Base-by-base conservation (phyloP, 30 jellyfish, hydroid and myxozoan genomes). In the Chrysaora quinquecirrha region DNA sequence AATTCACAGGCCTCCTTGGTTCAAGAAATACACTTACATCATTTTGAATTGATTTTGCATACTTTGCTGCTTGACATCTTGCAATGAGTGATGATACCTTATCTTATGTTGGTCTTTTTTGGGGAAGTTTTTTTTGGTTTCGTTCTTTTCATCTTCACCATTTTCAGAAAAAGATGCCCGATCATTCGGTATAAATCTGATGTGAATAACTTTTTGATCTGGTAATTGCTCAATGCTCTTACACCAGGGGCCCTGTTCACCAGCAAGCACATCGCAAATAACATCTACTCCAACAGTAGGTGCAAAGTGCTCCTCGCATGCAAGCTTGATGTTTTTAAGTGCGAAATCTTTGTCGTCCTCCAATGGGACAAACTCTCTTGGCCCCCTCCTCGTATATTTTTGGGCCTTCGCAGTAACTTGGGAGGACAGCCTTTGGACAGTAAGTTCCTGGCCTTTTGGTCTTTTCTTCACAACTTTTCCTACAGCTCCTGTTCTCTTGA, bases 161-260 rank as follows among this genome's bases (percentile, higher is more conserved):
- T 43, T 9, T 43, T 43, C 58, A 43, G 58, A 43, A 43, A 43
- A 43, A 43, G 58, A 43, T 43, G 58, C 58, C 58, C 58, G 9
- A 18, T 73, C 35, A 3, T 30, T 10, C 29, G 67, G 47, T 31
- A 79, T 38, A 79, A 62, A 65, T 35, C 90, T 38, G 48, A 32
- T 35, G 74, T 79, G 90, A 23, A 79, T 65, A 11, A 79, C 74
- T 49, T 63, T 79, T 0, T 23, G 34, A 38, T 32, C 25, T 24
- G 48, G n/a, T 34, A 64, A 18, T 33, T 78, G 75, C 47, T 48
- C 27, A 10, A 23, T 47, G 24, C 62, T 2, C 29, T 43, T 62
- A 63, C 87, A 64, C 24, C 75, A 79, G 19, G 87, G 90, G 0
- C 75, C 88, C 48, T 64, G 38, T 46, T 75, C 88, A 21, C 88